Evolutionary conservation across 2,113 vertebrate genomes (phyloP), one percentile per base, ranked within the genome.

Genomic region (Actenoides hombroni): DNA sequence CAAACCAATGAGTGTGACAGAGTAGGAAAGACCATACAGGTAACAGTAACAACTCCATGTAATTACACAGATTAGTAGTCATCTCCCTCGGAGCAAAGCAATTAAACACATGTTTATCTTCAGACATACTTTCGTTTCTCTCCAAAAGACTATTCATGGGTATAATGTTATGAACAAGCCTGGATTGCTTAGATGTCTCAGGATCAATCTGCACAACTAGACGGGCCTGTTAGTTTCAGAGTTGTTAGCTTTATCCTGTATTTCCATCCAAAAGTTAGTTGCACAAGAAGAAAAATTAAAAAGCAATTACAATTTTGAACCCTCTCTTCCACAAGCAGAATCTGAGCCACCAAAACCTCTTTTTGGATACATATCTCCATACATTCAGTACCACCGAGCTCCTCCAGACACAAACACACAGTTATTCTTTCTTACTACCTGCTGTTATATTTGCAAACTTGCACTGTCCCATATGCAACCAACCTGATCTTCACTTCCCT

Each of bases 11-110:
- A 83, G 13, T 16, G 54, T 69, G 79, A 69, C 10, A 40, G 15
- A 56, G 25, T 12, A 77, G 14, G 8, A 61, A 74, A 86, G 54
- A 61, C 59, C n/a, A 90, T 69, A 14, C 13, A 83, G 90, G 73
- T 57, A 94, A 77, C 29, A 76, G 42, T 2, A 85, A 31, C 67
- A 92, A 57, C 37, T 75, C 33, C 56, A 74, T 35, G 59, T 77
- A 86, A 93, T 61, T 74, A 88, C 68, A 86, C 18, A 93, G 82
- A 94, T 90, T 65, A 96, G 64, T 17, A 86, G 39, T 33, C 68
- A 61, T n/a, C 26, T 86, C 46, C 88, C 80, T 76, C 13, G 2
- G 40, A 68, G 26, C 79, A 88, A 83, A 88, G 40, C 88, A 96
- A 86, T 94, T 93, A 95, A 92, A 59, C 69, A 64, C 0, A 1